Percentiles rank a stretch among this genome's conserved stretches.
These are phyloP conservation scores for Pteromalus puparum DNA, from an alignment of 1,140 invertebrate genomes.

Conservation along the genomic window DNA sequence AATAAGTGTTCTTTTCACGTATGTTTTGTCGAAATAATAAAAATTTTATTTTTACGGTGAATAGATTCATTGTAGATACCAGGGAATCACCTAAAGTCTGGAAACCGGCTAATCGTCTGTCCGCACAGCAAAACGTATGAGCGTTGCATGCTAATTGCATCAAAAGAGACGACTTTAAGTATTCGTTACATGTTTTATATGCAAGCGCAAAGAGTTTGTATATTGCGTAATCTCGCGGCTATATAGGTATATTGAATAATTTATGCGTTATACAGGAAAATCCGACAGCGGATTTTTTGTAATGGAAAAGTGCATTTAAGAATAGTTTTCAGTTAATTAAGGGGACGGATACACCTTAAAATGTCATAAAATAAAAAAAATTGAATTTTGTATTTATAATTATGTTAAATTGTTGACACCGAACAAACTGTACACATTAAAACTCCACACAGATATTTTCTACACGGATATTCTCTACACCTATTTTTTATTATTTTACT, in stretches of 20 bases:
- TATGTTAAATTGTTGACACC: too few species aligned
- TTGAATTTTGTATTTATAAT: too few species aligned
- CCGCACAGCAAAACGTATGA: neutral
- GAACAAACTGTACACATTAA: too few species aligned
- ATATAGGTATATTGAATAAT: neutral
- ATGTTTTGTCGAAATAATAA: too few species aligned
- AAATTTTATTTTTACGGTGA: too few species aligned
- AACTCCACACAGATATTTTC: too few species aligned
- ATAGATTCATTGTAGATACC: neutral
- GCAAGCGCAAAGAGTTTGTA: neutral
- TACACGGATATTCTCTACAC: too few species aligned
- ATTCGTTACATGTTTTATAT: neutral
- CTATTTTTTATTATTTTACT: too few species aligned
- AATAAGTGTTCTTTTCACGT: too few species aligned
- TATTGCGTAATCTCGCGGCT: neutral
- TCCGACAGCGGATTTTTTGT: neutral
- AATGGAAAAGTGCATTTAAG: neutral
- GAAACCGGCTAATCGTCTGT: slow-evolving; percentile 1
- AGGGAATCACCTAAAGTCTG: neutral
- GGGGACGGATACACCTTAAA: too few species aligned
- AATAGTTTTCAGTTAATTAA: neutral
- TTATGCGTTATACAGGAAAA: neutral
- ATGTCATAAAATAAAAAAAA: too few species aligned
- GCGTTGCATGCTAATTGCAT: neutral
- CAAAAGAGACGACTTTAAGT: slow-evolving; percentile 2